Evolutionary conservation across 2,797 vertebrate species (phyloP), one percentile per base, ranked within the genome.

Genomic region (Ceyx erithaca): DNA sequence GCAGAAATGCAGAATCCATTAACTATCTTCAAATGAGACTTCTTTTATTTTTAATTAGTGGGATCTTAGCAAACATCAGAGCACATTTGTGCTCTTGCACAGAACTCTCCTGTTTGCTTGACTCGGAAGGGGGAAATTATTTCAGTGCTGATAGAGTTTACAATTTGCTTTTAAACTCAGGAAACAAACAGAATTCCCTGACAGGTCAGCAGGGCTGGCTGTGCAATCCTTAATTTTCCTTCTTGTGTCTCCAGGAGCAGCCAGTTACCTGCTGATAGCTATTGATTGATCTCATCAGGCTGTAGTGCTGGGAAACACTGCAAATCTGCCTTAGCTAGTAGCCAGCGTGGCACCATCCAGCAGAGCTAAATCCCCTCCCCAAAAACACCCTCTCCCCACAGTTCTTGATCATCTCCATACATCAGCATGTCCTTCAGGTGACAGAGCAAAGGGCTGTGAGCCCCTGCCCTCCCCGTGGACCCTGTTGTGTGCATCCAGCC

Each of bases 21-120:
- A 97, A 94, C 96, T 91, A 91, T 94, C 92, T 97, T 95, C 94
- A 97, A 96, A 97, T 97, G 95, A 97, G 96, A 77, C 49, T 91
- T 95, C 92, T 43, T 92, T 94, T 92, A 23, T 18, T 96, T 95
- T 95, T 78, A 97, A 98, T 98, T 97, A 97, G 94, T 92, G 75
- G 82, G 86, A 96, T 97, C 92, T 97, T 96, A 97, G 97, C 95
- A 96, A 96, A 93, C 91, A 92, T 97, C 97, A 87, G 91, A 57
- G 46, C 59, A 54, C 82, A 58, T 95, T 94, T 23, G 7, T 87
- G 86, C 93, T 96, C 96, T 93, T 94, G 92, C 71, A 87, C 35
- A 22, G 83, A 97, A 92, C 87, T 78, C 86, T 72, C 86, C 94
- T 87, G 70, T 95, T 96, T 97, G 87, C 93, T 96, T 95, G 94